Conservation (phyloP, 2,888 invertebrate species). For the Petrolisthes cinctipes region DNA sequence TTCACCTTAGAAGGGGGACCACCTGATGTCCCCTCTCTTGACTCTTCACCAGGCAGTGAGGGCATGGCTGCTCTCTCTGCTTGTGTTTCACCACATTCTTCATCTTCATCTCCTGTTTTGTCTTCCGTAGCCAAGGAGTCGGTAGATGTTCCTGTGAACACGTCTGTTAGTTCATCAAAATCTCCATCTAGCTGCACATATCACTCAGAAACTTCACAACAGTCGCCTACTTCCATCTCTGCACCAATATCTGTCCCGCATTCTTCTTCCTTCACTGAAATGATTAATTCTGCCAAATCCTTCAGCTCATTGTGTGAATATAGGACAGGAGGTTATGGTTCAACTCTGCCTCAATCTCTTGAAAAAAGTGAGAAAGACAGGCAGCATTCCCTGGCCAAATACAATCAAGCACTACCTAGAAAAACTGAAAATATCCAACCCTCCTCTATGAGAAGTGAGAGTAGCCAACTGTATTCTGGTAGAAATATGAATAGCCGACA, state of each 20-base stretch:
- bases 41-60: constrained; percentile 50
- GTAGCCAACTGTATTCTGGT: constrained; percentile 15
- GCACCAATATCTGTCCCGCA: constrained; percentile 41
- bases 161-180: constrained; percentile 12
- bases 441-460: constrained; percentile 17
- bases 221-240: constrained; percentile 45
- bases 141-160: constrained; percentile 4
- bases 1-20: constrained; percentile 60
- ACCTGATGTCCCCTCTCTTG: constrained; percentile 49
- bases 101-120: constrained; percentile 36
- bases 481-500: constrained; percentile 26
- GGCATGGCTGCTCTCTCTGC: constrained; percentile 41
- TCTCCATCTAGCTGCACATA: constrained; percentile 30
- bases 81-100: constrained; percentile 41
- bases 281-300: constrained; percentile 37
- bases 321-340: constrained; percentile 26
- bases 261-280: constrained; percentile 48
- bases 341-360: constrained; percentile 15
- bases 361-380: constrained; percentile 32
- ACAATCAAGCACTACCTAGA: constrained; percentile 14
- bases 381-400: constrained; percentile 42
- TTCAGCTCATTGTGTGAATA: constrained; percentile 49
- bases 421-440: constrained; percentile 27
- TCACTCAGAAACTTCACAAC: constrained; percentile 26
- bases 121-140: constrained; percentile 52